Percentiles rank a stretch among this genome's conserved stretches.
phyloP scores from a whole-genome alignment of 1,140 invertebrate genomes.

The Ips nitidus region DNA sequence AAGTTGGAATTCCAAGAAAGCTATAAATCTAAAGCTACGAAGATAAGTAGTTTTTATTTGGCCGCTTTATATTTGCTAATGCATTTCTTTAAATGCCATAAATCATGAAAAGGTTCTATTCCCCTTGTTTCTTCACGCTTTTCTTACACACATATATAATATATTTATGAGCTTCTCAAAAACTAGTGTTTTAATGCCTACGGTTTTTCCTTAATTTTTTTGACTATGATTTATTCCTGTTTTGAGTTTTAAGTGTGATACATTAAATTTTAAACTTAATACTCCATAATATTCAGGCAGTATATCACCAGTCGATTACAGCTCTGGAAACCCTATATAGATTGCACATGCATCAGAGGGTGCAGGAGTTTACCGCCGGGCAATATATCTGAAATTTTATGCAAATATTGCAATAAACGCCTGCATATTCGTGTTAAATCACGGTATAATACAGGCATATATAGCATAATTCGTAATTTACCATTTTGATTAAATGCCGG shows the following conservation, averaged over 20 bases:
- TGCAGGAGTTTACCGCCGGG: constrained; percentile 18
- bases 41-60: constrained; percentile 16
- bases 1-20: neutral
- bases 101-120: constrained; percentile 9
- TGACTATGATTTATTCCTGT: neutral
- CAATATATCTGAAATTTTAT: constrained; percentile 37
- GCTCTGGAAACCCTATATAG: constrained; percentile 30
- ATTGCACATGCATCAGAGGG: constrained; percentile 30
- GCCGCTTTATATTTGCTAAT: constrained; percentile 20
- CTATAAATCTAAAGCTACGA: neutral
- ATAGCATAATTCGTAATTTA: constrained; percentile 37
- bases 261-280: constrained; percentile 33
- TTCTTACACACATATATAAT: neutral
- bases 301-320: constrained; percentile 36
- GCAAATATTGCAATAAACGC: constrained; percentile 40
- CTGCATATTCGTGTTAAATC: constrained; percentile 38
- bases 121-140: constrained; percentile 16
- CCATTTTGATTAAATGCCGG: constrained; percentile 37
- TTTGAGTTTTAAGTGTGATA: constrained; percentile 22
- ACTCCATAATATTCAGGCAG: constrained; percentile 33
- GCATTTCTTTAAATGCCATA: constrained; percentile 16
- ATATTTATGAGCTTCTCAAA: constrained; percentile 6
- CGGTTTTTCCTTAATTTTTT: neutral
- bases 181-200: constrained; percentile 7
- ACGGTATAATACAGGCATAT: constrained; percentile 36